Conservation (phyloP, 2,113 vertebrate genomes). For the Stigmatopora nigra region DNA sequence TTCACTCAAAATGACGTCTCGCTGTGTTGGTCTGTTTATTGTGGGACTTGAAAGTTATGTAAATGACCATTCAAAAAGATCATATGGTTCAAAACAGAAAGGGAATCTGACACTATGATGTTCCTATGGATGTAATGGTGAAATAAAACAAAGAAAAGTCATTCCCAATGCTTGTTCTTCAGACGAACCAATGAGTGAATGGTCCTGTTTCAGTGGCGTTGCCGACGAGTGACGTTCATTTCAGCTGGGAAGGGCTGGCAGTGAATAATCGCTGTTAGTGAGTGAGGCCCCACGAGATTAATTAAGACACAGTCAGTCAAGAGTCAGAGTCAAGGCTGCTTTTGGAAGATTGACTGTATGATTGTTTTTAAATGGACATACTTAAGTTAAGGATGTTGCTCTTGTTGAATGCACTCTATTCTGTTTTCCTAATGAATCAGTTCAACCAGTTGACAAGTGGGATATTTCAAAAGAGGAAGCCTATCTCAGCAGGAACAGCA, state of each 20-base stretch:
- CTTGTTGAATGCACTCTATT: background rate
- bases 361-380: background rate
- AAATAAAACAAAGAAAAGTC: conserved; percentile 36
- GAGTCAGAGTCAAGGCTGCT: background rate
- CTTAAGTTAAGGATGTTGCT: background rate
- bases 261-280: background rate
- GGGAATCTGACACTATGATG: conserved; percentile 30
- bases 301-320: background rate
- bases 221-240: background rate
- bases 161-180: background rate
- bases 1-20: conserved; percentile 38
- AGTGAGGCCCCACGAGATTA: background rate
- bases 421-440: conserved; percentile 50
- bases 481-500: conserved; percentile 57
- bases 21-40: conserved; percentile 33
- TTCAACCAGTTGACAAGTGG: conserved; percentile 60
- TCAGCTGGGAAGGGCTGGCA: background rate
- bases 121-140: conserved; percentile 34
- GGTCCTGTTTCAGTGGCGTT: no score
- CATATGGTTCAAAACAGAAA: conserved; percentile 40
- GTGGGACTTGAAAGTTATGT: conserved; percentile 45
- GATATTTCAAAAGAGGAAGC: conserved; percentile 65
- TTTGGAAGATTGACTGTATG: background rate
- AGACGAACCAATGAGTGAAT: background rate
- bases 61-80: conserved; percentile 39